Conservation (phyloP, 2,888 invertebrate genomes). For the Gari tellinella region DNA sequence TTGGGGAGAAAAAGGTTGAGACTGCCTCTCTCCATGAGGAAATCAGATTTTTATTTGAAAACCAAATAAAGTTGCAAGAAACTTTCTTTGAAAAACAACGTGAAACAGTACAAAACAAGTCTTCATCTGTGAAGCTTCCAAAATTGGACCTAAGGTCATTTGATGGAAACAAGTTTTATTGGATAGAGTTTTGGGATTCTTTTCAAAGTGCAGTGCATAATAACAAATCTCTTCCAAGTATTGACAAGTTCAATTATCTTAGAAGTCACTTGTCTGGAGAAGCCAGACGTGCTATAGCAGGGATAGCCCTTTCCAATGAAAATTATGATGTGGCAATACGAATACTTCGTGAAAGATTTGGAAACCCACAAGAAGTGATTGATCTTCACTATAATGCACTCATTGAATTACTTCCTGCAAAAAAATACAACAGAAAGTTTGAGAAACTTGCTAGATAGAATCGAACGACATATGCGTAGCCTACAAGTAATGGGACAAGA, state of each 20-base stretch:
- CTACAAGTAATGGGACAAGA: constrained; percentile 14
- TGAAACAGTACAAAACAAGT: too few species aligned
- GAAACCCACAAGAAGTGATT: constrained; percentile 36
- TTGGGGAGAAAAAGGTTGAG: too few species aligned
- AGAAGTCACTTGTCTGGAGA: constrained; percentile 23
- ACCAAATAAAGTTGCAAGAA: too few species aligned
- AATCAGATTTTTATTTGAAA: too few species aligned
- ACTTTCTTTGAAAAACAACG: too few species aligned
- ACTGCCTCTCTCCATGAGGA: too few species aligned
- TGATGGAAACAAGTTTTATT: constrained; percentile 8
- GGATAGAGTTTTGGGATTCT: constrained; percentile 25
- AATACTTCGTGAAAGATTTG: constrained; percentile 27
- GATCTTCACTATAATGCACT: constrained; percentile 39
- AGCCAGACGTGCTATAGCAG: constrained; percentile 26
- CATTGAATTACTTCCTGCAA: constrained; percentile 13
- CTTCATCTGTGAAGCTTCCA: constrained; percentile 6
- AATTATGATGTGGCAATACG: constrained; percentile 37
- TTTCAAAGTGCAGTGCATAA: constrained; percentile 34
- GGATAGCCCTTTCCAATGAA: constrained; percentile 31
- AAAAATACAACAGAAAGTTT: too few species aligned
- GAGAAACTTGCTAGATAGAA: too few species aligned
- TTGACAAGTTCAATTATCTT: constrained; percentile 45
- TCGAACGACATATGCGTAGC: too few species aligned
- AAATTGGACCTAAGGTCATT: constrained; percentile 9
- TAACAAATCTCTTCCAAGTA: constrained; percentile 26